Evolutionary conservation across 30 jellyfish, hydroid and myxozoan genomes (phyloP).

Genomic region (Aurelia sp.): DNA sequence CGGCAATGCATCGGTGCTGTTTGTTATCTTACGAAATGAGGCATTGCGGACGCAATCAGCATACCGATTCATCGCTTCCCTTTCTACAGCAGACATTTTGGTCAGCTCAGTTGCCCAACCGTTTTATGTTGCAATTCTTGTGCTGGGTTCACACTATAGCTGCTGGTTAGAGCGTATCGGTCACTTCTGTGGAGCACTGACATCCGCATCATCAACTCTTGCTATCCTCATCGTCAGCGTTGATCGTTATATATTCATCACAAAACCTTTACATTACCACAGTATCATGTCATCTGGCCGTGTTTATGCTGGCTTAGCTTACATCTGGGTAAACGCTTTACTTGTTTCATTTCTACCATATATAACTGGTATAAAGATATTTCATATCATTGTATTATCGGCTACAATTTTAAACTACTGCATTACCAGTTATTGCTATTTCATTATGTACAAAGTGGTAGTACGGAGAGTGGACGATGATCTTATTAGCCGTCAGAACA

Average conservation of each 20-base stretch:
- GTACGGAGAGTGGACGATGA: slow-evolving; percentile 24
- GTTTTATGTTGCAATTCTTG: slow-evolving; percentile 53
- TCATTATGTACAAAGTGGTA: slow-evolving; percentile 40
- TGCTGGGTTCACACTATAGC: slow-evolving; percentile 40
- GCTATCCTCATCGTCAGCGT: slow-evolving; percentile 48
- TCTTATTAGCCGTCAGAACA: slow-evolving; percentile 29
- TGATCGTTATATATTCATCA: slow-evolving; percentile 53
- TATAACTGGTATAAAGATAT: slow-evolving; percentile 1
- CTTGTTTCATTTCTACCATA: slow-evolving; percentile 29
- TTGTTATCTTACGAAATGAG: slow-evolving; percentile 51
- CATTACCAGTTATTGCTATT: slow-evolving; percentile 17
- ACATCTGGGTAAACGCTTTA: slow-evolving; percentile 55
- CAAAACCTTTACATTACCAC: slow-evolving; percentile 53
- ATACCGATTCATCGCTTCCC: slow-evolving; percentile 77
- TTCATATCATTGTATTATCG: slow-evolving; percentile 38
- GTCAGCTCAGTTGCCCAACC: slow-evolving; percentile 87
- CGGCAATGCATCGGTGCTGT: slow-evolving; percentile 41
- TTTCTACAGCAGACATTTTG: slow-evolving; percentile 76
- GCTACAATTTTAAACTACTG: slow-evolving; percentile 35
- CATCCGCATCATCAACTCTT: slow-evolving; percentile 54
- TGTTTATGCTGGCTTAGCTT: slow-evolving; percentile 16
- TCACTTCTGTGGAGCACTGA: slow-evolving; percentile 46
- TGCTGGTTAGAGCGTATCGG: slow-evolving; percentile 67
- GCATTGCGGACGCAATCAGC: slow-evolving; percentile 82
- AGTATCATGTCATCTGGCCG: slow-evolving; percentile 46